Conservation (phyloP, 2,797 vertebrate genomes). For the Chelidonichthys spinosus region DNA sequence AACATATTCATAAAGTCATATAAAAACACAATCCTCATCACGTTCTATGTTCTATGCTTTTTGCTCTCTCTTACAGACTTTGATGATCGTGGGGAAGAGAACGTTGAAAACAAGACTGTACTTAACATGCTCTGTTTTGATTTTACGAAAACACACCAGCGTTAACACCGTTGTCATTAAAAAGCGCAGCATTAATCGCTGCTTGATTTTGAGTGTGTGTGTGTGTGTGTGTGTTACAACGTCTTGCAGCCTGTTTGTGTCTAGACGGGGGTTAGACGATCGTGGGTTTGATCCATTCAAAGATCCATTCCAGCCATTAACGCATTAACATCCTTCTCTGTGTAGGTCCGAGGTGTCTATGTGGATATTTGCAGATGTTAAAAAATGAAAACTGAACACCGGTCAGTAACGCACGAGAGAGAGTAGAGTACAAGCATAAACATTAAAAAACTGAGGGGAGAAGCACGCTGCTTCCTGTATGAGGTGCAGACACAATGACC, state of each 20-base stretch:
- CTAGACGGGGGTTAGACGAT: too few species aligned
- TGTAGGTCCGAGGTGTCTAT: background rate
- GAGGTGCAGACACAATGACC: background rate
- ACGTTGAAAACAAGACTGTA: too few species aligned
- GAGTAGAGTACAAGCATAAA: background rate
- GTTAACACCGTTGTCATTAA: background rate
- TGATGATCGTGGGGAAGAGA: too few species aligned
- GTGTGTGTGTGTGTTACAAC: too few species aligned
- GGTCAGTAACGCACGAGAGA: background rate
- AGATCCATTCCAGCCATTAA: background rate
- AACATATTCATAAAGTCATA: too few species aligned
- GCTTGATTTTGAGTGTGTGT: too few species aligned
- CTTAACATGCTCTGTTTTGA: background rate
- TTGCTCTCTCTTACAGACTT: too few species aligned
- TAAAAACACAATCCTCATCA: too few species aligned
- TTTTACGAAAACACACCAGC: background rate
- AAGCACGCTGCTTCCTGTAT: background rate
- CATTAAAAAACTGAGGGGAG: background rate
- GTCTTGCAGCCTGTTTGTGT: too few species aligned
- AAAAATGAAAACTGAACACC: background rate
- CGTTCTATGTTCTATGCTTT: too few species aligned
- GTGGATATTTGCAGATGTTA: background rate
- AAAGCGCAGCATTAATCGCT: background rate
- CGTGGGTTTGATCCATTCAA: too few species aligned
- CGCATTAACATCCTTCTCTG: background rate